A percentile compares a stretch with the other conserved stretches of the same genome.
Conservation (phyloP, 35 echinoderm and acorn worm genomes). For the Hemicentrotus pulcherrimus region DNA sequence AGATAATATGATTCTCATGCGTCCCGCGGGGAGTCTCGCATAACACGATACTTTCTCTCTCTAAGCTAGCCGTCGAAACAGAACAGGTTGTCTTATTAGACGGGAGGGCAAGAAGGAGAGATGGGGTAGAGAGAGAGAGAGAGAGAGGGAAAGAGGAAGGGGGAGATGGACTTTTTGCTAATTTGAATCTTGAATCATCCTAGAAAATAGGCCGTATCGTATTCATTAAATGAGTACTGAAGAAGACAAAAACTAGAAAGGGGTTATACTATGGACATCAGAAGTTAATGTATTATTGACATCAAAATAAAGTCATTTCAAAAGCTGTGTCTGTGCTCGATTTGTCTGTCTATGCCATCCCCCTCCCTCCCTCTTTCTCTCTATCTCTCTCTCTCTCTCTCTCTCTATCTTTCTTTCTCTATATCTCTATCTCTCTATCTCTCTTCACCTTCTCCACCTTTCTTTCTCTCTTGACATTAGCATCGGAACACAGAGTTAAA, state of each 20-base stretch:
- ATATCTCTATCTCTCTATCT: background rate
- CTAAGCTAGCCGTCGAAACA: too few species aligned
- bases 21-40: conserved; percentile 14
- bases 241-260: too few species aligned
- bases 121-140: background rate
- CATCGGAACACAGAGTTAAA: too few species aligned
- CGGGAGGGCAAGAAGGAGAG: background rate
- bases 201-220: too few species aligned
- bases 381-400: too few species aligned
- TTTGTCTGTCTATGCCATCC: background rate
- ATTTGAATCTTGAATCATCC: too few species aligned
- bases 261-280: too few species aligned
- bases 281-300: too few species aligned
- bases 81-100: conserved; percentile 34
- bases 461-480: too few species aligned
- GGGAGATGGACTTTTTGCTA: too few species aligned
- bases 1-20: conserved; percentile 33
- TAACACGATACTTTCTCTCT: conserved; percentile 28
- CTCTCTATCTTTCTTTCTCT: background rate
- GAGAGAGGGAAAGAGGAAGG: background rate
- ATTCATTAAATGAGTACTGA: too few species aligned
- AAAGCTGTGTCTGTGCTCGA: background rate
- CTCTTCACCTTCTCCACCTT: background rate
- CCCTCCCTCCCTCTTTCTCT: background rate
- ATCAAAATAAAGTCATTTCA: too few species aligned